These are phyloP conservation scores for Podargus strigoides DNA, from an alignment of 2,797 vertebrate species.

Conservation along the genomic window DNA sequence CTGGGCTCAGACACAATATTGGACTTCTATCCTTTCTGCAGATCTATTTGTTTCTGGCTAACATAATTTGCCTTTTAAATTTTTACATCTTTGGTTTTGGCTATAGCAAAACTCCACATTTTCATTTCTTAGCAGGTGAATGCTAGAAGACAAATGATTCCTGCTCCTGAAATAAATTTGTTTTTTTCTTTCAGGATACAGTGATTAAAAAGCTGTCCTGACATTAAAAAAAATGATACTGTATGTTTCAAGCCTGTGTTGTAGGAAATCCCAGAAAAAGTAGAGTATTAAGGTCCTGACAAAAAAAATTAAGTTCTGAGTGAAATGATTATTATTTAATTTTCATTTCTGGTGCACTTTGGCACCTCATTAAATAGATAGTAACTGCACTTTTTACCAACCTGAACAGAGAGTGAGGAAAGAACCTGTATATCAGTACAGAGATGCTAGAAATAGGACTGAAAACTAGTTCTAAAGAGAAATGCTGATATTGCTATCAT, in stretches of 20 bases:
- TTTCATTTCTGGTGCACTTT: background rate
- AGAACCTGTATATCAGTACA: background rate
- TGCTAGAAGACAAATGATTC: background rate
- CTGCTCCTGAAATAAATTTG: background rate
- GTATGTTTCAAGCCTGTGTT: background rate
- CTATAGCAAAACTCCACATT: background rate
- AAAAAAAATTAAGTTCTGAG: background rate
- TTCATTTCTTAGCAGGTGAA: background rate
- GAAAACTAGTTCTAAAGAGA: background rate
- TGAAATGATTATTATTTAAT: background rate
- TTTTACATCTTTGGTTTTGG: background rate
- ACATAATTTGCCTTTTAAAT: background rate
- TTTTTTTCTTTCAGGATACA: background rate
- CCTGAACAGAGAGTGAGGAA: background rate
- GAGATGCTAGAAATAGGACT: background rate
- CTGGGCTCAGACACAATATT: background rate
- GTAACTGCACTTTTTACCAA: background rate
- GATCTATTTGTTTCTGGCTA: background rate
- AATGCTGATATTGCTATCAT: background rate
- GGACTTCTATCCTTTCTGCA: background rate
- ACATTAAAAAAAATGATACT: background rate
- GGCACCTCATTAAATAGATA: background rate
- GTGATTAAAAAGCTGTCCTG: background rate
- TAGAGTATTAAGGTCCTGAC: background rate
- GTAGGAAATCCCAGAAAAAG: background rate